phyloP scores from a whole-genome alignment of 2,888 invertebrate genomes.

The Drosophila greeni region DNA sequence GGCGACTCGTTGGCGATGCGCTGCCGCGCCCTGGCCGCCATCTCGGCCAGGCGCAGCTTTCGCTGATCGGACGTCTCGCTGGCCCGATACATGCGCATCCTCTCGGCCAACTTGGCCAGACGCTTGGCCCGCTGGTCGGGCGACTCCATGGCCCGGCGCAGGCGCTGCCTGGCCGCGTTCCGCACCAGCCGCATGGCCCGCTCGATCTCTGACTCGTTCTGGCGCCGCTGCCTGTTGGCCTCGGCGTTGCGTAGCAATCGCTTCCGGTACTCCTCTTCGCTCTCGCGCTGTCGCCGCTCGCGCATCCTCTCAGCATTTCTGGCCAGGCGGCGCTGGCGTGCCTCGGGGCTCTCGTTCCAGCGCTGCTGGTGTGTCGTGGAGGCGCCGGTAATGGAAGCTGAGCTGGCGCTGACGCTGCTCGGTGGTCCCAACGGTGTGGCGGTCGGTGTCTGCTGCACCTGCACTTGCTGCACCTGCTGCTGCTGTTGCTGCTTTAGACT shows the following conservation, averaged over 20 bases:
- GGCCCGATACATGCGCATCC: constrained; percentile 78
- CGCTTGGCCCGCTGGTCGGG: constrained; percentile 77
- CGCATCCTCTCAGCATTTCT: constrained; percentile 79
- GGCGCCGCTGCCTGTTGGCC: constrained; percentile 78
- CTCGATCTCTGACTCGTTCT: constrained; percentile 78
- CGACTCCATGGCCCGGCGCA: constrained; percentile 79
- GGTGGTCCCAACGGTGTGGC: constrained; percentile 60
- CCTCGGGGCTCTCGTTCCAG: constrained; percentile 79
- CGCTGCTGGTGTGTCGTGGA: constrained; percentile 69
- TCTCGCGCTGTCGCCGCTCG: constrained; percentile 78
- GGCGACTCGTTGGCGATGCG: constrained; percentile 77
- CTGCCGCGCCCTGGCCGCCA: constrained; percentile 78
- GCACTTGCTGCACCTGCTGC: constrained; percentile 48
- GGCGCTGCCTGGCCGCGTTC: constrained; percentile 78
- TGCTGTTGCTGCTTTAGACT: constrained; percentile 32
- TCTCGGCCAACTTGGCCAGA: constrained; percentile 77
- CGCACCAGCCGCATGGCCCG: constrained; percentile 78
- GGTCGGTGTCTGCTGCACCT: constrained; percentile 43
- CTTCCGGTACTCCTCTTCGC: constrained; percentile 78
- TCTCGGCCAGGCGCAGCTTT: constrained; percentile 77
- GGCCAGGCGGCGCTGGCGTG: constrained; percentile 77
- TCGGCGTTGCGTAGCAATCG: constrained; percentile 78
- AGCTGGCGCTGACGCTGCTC: constrained; percentile 49
- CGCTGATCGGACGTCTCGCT: constrained; percentile 78
- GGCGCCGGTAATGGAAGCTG: constrained; percentile 40